Evolutionary conservation across 2,113 vertebrate genomes (phyloP).

Genomic region (Gracilinanus agilis): DNA sequence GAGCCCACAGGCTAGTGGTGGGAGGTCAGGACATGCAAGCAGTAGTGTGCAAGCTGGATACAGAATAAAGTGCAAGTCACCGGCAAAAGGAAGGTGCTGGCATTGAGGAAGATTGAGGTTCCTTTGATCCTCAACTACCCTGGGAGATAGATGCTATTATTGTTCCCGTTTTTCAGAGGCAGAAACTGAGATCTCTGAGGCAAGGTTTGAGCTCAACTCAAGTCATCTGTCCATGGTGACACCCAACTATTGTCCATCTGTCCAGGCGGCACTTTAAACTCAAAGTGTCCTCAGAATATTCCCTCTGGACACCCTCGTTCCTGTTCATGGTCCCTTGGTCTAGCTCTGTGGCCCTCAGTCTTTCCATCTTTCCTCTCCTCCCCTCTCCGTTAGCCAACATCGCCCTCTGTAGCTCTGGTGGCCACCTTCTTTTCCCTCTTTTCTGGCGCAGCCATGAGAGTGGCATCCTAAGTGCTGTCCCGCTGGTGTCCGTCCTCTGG

Average conservation of each 20-base stretch:
- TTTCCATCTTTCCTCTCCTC: not conserved
- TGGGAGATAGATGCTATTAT: not conserved
- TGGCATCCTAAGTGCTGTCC: no score
- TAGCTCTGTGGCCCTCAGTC: slow-evolving; percentile 20
- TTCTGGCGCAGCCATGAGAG: not conserved
- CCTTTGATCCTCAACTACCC: not conserved
- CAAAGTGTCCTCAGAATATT: not conserved
- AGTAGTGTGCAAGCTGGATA: not conserved
- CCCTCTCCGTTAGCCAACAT: not conserved
- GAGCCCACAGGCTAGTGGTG: not conserved
- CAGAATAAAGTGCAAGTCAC: not conserved
- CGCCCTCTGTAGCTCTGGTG: not conserved
- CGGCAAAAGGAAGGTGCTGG: no score
- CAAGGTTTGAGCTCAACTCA: not conserved
- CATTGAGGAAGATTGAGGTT: fast-evolving
- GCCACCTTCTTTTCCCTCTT: not conserved
- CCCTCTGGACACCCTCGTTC: not conserved
- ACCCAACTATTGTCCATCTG: not conserved
- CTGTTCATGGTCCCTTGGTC: no score
- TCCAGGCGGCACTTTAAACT: not conserved
- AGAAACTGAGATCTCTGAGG: not conserved
- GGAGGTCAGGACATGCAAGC: no score
- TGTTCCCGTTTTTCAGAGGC: not conserved
- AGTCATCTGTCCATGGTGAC: not conserved
- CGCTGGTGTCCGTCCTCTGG: not conserved